Evolutionary conservation across 2,888 invertebrate species (phyloP).

Genomic region (Odiellus spinosus): DNA sequence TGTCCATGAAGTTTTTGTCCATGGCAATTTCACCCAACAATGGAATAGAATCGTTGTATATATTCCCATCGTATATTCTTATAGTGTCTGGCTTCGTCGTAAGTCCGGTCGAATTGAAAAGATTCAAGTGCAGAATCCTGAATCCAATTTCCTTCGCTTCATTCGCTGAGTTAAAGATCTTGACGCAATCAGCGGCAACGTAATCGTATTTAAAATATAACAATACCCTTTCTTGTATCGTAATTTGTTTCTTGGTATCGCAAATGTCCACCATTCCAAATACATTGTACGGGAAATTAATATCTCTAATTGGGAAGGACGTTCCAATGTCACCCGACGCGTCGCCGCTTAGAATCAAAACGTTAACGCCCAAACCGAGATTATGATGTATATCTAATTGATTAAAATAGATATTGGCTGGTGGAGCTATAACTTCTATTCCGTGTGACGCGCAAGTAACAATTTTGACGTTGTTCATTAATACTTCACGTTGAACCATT

Average conservation of each 20-base stretch:
- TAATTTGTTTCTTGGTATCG: conserved; percentile 79
- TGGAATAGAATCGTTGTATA: conserved; percentile 64
- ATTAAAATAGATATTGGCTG: conserved; percentile 55
- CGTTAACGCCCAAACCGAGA: conserved; percentile 74
- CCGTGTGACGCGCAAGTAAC: conserved; percentile 75
- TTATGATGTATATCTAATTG: conserved; percentile 49
- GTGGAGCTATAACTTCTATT: conserved; percentile 75
- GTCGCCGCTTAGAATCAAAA: conserved; percentile 82
- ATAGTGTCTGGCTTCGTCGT: conserved; percentile 67
- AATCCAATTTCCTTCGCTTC: conserved; percentile 77
- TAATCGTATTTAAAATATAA: conserved; percentile 95
- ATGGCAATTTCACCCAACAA: conserved; percentile 56
- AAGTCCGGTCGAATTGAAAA: conserved; percentile 70
- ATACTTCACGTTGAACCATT: conserved; percentile 72
- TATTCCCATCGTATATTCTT: conserved; percentile 77
- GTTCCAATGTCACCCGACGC: conserved; percentile 40
- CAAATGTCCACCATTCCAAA: conserved; percentile 94
- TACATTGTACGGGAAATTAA: conserved; percentile 64
- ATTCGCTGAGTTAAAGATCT: conserved; percentile 77
- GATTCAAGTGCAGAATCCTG: conserved; percentile 70
- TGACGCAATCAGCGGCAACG: conserved; percentile 88
- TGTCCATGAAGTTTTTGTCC: conserved; percentile 5
- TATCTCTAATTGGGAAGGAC: conserved; percentile 62
- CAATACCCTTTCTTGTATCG: conserved; percentile 72
- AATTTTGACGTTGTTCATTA: conserved; percentile 60